Conservation (phyloP, 2,888 invertebrate genomes). For the Synanthedon formicaeformis region DNA sequence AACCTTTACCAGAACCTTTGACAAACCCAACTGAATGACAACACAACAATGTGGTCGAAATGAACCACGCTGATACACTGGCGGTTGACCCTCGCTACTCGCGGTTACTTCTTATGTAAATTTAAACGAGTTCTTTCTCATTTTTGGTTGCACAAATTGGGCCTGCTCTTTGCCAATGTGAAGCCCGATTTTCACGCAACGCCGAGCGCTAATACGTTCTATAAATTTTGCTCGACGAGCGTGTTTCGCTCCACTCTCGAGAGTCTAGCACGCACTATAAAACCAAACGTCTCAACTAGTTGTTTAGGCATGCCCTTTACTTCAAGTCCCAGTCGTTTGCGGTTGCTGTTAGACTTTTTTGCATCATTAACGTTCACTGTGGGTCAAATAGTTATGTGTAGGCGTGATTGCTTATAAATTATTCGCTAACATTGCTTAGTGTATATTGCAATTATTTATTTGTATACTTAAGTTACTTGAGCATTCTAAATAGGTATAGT, state of each 20-base stretch:
- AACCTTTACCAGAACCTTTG: background rate
- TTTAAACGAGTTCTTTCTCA: slow-evolving; percentile 56
- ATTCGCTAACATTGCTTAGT: too few relatives aligned
- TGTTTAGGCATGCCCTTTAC: background rate
- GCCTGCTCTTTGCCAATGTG: slow-evolving; percentile 51
- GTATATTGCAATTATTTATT: too few relatives aligned
- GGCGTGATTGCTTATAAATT: too few relatives aligned
- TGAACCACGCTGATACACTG: slow-evolving; percentile 34
- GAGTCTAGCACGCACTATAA: background rate
- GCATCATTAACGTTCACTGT: background rate
- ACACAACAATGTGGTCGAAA: slow-evolving; percentile 19
- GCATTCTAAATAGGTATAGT: too few relatives aligned
- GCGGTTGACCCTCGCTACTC: slow-evolving; percentile 32
- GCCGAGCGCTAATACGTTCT: slow-evolving; percentile 45
- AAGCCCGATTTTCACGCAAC: slow-evolving; percentile 59
- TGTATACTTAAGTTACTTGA: too few relatives aligned
- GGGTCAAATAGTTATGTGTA: background rate
- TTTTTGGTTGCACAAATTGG: slow-evolving; percentile 60
- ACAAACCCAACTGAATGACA: slow-evolving; percentile 6
- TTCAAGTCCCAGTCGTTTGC: background rate
- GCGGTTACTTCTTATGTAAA: slow-evolving; percentile 44
- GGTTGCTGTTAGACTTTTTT: background rate
- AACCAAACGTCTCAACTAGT: background rate
- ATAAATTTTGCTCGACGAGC: slow-evolving; percentile 28
- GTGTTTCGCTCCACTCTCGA: background rate